These are phyloP conservation scores for Thaleichthys pacificus DNA, from an alignment of 2,797 vertebrate species.

Conservation along the genomic window DNA sequence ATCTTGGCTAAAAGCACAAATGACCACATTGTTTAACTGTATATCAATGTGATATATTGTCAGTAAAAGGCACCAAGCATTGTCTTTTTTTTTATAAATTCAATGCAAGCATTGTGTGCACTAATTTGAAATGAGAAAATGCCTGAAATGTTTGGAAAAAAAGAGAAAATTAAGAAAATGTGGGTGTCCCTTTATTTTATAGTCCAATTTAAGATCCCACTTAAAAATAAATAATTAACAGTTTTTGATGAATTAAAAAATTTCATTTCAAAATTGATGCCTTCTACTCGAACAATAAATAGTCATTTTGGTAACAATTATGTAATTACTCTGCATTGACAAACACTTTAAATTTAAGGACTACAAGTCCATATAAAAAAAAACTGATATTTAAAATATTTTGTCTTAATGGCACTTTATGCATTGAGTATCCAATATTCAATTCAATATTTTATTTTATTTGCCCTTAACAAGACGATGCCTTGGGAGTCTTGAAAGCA, in stretches of 20 bases:
- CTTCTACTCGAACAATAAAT: no score
- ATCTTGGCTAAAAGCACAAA: conserved; percentile 58
- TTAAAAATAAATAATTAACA: no score
- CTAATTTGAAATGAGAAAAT: conserved; percentile 24
- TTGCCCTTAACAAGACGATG: neutral
- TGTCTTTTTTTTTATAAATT: conserved; percentile 15
- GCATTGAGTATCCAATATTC: neutral
- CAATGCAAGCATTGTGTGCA: conserved; percentile 26
- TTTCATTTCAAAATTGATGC: no score
- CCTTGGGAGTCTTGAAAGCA: conserved; percentile 27
- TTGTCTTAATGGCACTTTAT: conserved; percentile 13
- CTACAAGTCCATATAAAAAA: neutral
- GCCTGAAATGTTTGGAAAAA: neutral
- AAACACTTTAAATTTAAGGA: conserved; percentile 4
- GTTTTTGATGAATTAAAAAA: neutral
- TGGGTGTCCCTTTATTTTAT: neutral
- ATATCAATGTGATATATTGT: conserved; percentile 65
- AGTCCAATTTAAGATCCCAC: neutral
- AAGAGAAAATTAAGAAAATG: conserved; percentile 2
- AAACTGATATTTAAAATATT: neutral
- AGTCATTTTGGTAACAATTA: no score
- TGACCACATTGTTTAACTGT: conserved; percentile 61
- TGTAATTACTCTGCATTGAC: no score
- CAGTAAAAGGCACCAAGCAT: conserved; percentile 46
- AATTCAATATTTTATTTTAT: neutral